These are phyloP conservation scores for Rynchops niger DNA, from an alignment of 2,113 vertebrate species.

Conservation along the genomic window DNA sequence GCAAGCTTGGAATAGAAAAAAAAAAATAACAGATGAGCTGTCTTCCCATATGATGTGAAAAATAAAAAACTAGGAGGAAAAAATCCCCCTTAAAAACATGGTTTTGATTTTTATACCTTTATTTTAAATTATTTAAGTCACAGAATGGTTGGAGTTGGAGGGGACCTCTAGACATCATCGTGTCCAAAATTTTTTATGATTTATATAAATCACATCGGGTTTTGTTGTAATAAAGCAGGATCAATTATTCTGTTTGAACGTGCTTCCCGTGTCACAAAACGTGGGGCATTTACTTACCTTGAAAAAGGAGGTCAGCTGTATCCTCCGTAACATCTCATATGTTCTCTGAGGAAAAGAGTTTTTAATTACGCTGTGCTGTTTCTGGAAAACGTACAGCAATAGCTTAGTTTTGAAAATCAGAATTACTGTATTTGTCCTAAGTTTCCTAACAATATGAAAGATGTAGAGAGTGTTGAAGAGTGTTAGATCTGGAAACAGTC, in stretches of 20 bases:
- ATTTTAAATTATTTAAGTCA: not conserved
- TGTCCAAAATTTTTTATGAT: not conserved
- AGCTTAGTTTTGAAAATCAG: constrained; percentile 28
- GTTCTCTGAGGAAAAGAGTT: constrained; percentile 19
- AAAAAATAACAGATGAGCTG: not conserved
- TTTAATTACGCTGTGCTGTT: constrained; percentile 33
- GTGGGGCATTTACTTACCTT: not conserved
- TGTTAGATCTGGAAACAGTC: not conserved
- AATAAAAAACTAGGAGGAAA: not conserved
- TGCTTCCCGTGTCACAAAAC: not conserved
- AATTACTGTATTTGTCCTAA: constrained; percentile 25
- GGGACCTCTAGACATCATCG: not conserved
- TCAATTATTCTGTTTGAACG: not conserved
- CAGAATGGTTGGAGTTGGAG: not conserved
- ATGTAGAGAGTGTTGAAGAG: not conserved
- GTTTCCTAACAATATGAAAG: constrained; percentile 26
- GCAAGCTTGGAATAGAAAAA: not conserved
- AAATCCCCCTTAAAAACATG: rapidly evolving
- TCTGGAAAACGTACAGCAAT: constrained; percentile 21
- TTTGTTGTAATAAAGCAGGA: not conserved
- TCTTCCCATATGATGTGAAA: not conserved
- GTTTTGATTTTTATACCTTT: rapidly evolving
- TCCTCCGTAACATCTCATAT: constrained; percentile 16
- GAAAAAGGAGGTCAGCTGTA: constrained; percentile 2
- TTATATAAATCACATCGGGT: not conserved